phyloP scores from a whole-genome alignment of 2,888 invertebrate genomes.

The Leptothorax acervorum region DNA sequence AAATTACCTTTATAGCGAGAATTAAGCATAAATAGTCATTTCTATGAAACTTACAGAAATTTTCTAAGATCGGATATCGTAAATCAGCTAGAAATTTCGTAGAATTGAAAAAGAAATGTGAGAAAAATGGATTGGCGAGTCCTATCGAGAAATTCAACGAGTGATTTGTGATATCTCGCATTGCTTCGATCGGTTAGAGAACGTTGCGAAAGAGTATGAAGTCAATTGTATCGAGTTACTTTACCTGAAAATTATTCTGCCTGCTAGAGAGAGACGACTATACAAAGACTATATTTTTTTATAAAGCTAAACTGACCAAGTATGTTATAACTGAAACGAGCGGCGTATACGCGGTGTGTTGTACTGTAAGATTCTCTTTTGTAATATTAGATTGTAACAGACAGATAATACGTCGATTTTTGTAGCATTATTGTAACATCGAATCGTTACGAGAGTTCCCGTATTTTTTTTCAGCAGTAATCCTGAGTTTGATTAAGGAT shows the following conservation, averaged over 20 bases:
- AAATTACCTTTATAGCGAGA: background rate
- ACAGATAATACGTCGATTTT: slow-evolving; percentile 1
- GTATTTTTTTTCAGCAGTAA: background rate
- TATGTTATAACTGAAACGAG: slow-evolving; percentile 10
- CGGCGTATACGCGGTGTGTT: background rate
- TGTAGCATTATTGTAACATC: slow-evolving; percentile 34
- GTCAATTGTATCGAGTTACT: slow-evolving; percentile 18
- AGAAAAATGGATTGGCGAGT: background rate
- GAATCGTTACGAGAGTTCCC: slow-evolving; percentile 11
- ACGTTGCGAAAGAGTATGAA: background rate
- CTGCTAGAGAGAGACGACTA: background rate
- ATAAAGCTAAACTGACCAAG: slow-evolving; percentile 13
- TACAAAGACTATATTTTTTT: slow-evolving; percentile 37
- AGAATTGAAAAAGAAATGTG: background rate
- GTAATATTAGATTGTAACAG: slow-evolving; percentile 23
- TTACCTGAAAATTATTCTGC: slow-evolving; percentile 9
- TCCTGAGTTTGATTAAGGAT: background rate
- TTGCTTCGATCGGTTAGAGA: slow-evolving; percentile 26
- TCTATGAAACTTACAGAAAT: background rate
- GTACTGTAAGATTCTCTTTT: background rate
- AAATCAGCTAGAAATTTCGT: background rate
- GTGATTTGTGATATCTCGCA: background rate
- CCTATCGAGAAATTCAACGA: background rate
- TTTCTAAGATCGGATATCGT: background rate
- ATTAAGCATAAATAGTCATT: background rate